A percentile compares a stretch with the other conserved stretches of the same genome.
These are phyloP conservation scores for Daboia siamensis DNA, from an alignment of 2,113 vertebrate species.

Conservation along the genomic window DNA sequence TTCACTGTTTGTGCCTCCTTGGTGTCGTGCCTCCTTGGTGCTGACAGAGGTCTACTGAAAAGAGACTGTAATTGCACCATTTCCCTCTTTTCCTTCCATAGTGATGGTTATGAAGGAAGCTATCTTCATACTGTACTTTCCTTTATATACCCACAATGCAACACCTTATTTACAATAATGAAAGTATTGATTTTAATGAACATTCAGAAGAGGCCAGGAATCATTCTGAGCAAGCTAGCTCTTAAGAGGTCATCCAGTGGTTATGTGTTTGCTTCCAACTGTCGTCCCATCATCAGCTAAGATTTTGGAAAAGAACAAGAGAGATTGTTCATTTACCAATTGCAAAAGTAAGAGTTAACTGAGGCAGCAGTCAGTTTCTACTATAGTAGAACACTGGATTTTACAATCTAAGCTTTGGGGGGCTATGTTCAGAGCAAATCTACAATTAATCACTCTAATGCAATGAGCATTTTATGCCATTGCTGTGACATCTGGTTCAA, in stretches of 20 bases:
- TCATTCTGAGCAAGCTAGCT: background rate
- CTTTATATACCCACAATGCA: background rate
- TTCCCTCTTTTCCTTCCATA: background rate
- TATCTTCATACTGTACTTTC: background rate
- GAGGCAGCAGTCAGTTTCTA: background rate
- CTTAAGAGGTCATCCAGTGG: background rate
- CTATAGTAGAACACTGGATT: background rate
- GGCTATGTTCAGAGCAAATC: background rate
- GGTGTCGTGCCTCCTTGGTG: too few species aligned
- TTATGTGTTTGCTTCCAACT: background rate
- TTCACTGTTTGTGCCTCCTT: too few species aligned
- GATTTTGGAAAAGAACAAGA: background rate
- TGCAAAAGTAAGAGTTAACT: background rate
- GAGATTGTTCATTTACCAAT: background rate
- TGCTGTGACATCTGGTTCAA: background rate
- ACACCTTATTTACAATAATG: background rate
- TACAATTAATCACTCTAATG: background rate
- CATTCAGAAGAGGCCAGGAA: background rate
- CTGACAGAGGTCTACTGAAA: too few species aligned
- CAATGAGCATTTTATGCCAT: background rate
- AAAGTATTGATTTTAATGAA: background rate
- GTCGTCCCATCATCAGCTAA: background rate
- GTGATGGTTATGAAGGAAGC: background rate
- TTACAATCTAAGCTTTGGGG: background rate
- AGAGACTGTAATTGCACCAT: background rate